Base-by-base conservation (phyloP, 64 coral and sea anemone genomes). In the Actinia equina region DNA sequence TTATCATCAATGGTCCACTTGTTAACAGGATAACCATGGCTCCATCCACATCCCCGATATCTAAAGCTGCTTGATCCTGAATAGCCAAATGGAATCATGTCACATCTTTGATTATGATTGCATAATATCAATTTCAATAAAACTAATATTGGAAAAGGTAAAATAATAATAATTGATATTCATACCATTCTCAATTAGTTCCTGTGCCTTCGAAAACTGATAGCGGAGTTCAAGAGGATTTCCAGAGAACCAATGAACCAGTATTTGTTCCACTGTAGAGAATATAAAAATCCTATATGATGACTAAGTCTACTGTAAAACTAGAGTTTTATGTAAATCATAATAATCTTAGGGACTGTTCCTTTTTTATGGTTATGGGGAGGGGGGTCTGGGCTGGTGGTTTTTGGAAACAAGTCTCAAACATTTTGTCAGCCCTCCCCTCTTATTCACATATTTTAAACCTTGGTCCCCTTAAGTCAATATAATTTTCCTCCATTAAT, bases 181-280 rank as follows among this genome's bases (percentile, higher is more conserved):
- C 30, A 77, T 52, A 86, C 85, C 85, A 70, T 71, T 69, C 22
- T 43, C 57, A 74, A 86, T 77, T 25, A 59, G 65, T 52, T 86
- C 85, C 17, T 74, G 12, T 25, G 85, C 85, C 45, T 86, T 67
- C 23, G 13, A 44, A 78, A 88, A 88, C 74, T 80, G 71, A 20
- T 80, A 88, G 14, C 77, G 87, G 37, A 88, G 67, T 52, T 67
- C 59, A 20, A 88, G 87, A 59, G 80, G 37, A 45, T 67, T 88
- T 54, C 80, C 87, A 19, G 87, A 88, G 12, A 88, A 78, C 87
- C 87, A 88, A 43, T 88, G 87, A 25, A 71, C 54, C 52, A 88
- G 59, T 14, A 88, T 88, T 55, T 88, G 87, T 52, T 88, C 71
- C 46, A 88, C 87, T 88, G 77, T 42, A 5, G 55, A 56, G 19